phyloP scores from a whole-genome alignment of 2,888 invertebrate species.

The Globia sparganii region DNA sequence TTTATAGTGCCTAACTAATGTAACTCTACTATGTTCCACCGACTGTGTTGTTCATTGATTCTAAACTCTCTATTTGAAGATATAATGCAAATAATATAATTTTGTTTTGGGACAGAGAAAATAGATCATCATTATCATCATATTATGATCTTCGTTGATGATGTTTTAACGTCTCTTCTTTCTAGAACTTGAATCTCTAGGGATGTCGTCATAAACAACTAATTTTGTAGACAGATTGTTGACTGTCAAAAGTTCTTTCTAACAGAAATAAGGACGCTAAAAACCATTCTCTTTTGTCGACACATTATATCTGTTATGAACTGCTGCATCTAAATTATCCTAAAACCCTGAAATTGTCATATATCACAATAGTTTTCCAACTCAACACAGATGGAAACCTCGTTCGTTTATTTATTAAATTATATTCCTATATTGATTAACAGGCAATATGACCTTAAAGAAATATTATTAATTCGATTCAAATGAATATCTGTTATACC shows the following conservation, averaged over 20 bases:
- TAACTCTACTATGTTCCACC: conserved; percentile 23
- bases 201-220: background rate
- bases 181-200: background rate
- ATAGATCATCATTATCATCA: background rate
- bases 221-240: background rate
- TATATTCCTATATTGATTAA: conserved; percentile 7
- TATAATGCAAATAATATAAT: background rate
- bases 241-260: background rate
- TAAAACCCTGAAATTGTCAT: too few species aligned
- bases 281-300: background rate
- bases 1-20: conserved; percentile 11
- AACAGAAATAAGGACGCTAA: background rate
- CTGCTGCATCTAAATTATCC: background rate
- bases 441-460: conserved; percentile 10
- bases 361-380: background rate
- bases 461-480: conserved; percentile 37
- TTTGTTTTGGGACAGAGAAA: background rate
- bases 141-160: background rate
- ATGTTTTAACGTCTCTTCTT: background rate
- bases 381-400: background rate
- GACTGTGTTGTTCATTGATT: conserved; percentile 21
- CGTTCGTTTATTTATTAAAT: background rate
- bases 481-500: conserved; percentile 15
- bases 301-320: background rate
- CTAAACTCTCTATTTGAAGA: conserved; percentile 11